Conservation (phyloP, 2,113 vertebrate genomes). For the Callochromis pleurospilus region DNA sequence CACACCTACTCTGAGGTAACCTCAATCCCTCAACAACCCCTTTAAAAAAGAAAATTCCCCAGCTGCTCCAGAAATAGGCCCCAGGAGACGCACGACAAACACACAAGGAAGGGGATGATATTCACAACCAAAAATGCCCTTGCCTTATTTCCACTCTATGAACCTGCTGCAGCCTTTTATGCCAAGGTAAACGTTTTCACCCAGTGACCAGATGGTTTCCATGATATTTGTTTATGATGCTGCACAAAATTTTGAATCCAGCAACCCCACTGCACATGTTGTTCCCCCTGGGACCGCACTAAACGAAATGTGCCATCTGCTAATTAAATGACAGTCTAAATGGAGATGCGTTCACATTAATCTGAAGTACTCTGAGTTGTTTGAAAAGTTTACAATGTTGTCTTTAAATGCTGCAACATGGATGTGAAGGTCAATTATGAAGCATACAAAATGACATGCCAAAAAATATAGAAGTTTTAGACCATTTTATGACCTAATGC, state of each 20-base stretch:
- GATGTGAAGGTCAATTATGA: neutral
- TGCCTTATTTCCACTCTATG: neutral
- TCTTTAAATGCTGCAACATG: neutral
- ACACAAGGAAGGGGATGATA: neutral
- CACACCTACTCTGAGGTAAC: conserved; percentile 33
- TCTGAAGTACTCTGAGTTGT: neutral
- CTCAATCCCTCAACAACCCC: conserved; percentile 33
- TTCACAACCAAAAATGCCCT: neutral
- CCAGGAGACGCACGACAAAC: conserved; percentile 7
- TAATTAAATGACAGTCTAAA: conserved; percentile 15
- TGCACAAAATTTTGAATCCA: neutral
- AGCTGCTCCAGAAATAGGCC: conserved; percentile 18
- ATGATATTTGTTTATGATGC: neutral
- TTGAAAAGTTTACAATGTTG: neutral
- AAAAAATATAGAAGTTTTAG: neutral
- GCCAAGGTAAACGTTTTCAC: neutral
- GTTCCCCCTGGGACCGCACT: neutral
- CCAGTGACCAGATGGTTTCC: conserved; percentile 15
- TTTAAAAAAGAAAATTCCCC: conserved; percentile 21
- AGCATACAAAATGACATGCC: neutral
- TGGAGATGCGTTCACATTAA: neutral
- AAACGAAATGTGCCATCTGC: conserved; percentile 30
- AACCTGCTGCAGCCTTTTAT: neutral
- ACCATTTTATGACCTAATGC: neutral
- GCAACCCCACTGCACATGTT: neutral